Evolutionary conservation across 1,140 invertebrate genomes (phyloP), one percentile per base, ranked within the genome.

Genomic region (Bombus waltoni): DNA sequence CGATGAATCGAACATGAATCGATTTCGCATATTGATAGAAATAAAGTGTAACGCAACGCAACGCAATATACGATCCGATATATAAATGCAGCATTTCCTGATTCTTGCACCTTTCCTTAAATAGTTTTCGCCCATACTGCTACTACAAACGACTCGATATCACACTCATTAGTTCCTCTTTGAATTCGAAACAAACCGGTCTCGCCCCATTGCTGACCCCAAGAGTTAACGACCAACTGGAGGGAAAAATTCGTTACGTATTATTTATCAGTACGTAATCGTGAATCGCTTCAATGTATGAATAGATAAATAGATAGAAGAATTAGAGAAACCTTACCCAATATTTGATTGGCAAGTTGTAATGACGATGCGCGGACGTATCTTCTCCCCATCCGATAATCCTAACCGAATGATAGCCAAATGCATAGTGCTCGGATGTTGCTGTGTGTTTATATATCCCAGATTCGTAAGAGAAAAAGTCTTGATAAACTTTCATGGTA

Each of bases 301-400:
- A 18, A 6, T 53, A 53, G 47, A 53, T 22, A 53, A 22, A 53
- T 18, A 53, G 47, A 32, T 28, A 79, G 44, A 80, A 71, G 10
- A 47, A 22, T 38, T 40, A 32, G 66, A 1, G 0, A 1, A 38
- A 18, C 1, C 18, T 96, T 96, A 99, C 98, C 98, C 98, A 99
- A 92, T 98, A 99, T 95, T 98, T 98, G 6, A 97, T 94, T 18
- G 96, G 94, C 62, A 94, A 91, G 15, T 92, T 92, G 76, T 93
- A 91, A 57, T 95, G 3, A 78, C 93, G 93, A 42, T 95, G 92
- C 59, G 28, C 40, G 28, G 75, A 53, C 1, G 94, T 93, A 88
- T 98, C 97, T 93, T 98, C 97, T 15, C 98, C 98, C 98, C 98
- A 99, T 38, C 98, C 98, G 1, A 99, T 95, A 88, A 99, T 97